Evolutionary conservation across 35 echinoderm and acorn worm genomes (phyloP).

Genomic region (Apostichopus parvimensis): DNA sequence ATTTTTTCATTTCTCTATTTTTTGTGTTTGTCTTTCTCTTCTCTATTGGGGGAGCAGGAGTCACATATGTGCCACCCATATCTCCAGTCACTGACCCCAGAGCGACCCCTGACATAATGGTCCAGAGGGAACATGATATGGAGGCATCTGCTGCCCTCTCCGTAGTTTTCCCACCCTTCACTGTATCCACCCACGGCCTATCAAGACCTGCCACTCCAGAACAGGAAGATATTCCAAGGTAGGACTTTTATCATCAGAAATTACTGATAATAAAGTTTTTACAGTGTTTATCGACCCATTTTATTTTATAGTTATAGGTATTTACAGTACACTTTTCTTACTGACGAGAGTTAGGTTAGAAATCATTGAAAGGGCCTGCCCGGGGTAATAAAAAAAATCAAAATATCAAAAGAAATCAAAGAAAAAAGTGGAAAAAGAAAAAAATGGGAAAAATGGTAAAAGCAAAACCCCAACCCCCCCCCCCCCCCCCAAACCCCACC

Average conservation of each 20-base stretch:
- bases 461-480: no score
- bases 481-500: no score
- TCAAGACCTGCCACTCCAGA: slow-evolving; percentile 85
- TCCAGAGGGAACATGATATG: slow-evolving; percentile 67
- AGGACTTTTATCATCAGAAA: not conserved
- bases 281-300: no score
- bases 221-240: slow-evolving; percentile 80
- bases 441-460: no score
- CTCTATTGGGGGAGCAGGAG: not conserved
- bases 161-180: slow-evolving; percentile 83
- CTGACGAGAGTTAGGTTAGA: no score
- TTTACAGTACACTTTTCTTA: no score
- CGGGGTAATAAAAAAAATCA: no score
- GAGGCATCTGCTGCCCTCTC: slow-evolving; percentile 62
- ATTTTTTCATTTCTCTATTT: not conserved
- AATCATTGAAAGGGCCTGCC: no score
- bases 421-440: no score
- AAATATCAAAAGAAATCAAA: no score
- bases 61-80: not conserved
- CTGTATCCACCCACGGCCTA: slow-evolving; percentile 83
- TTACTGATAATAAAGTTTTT: no score
- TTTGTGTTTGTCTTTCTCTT: not conserved
- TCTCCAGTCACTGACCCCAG: not conserved
- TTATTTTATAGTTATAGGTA: no score
- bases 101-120: not conserved